Base-by-base conservation (phyloP, 1,140 invertebrate genomes). In the Drosophila burlai region DNA sequence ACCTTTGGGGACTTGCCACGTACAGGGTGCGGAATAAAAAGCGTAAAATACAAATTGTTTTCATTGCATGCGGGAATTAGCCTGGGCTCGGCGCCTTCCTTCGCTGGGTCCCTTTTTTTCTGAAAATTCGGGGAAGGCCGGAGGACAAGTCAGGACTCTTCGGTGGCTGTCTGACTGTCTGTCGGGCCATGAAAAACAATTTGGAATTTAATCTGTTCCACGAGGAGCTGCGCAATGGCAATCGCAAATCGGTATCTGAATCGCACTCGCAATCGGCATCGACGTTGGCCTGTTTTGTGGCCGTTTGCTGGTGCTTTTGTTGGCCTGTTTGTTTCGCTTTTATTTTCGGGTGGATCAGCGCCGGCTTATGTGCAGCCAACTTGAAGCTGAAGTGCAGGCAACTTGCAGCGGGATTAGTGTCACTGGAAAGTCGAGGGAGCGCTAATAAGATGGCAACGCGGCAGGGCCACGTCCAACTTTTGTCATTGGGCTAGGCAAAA, bases 1-100 rank as follows among this genome's bases (percentile, higher is more conserved):
- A 38, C 38, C 36, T 61, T 13, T 24, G 7, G 5, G 34, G 9
- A 29, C 6, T 11, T 7, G 11, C 18, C 40, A 10, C 13, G 4
- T 54, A 46, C 34, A 68, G 67, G 49, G 67, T 71, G 65, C 16
- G 18, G 9, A 21, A 21, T 16, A 54, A 18, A 49, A 61, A 54
- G 62, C 55, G 72, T 50, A 45, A 54, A 75, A 26, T 60, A 43
- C 36, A 72, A 86, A 87, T 80, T 80, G 71, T 87, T 87, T 83
- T 74, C 83, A 67, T 83, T 80, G 71, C 76, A 80, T 85, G 79
- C 69, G 78, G 83, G 80, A 87, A 87, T 87, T 89, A 81, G 72
- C 84, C 71, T 47, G 43, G 49, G 43, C n/a, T 26, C 52, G 16
- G 9, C 21, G 11, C 45, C 63, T 13, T 36, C 18, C 42, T 21